These are phyloP conservation scores for Trinorchestia longiramus DNA, from an alignment of 1,140 invertebrate genomes.

Conservation along the genomic window DNA sequence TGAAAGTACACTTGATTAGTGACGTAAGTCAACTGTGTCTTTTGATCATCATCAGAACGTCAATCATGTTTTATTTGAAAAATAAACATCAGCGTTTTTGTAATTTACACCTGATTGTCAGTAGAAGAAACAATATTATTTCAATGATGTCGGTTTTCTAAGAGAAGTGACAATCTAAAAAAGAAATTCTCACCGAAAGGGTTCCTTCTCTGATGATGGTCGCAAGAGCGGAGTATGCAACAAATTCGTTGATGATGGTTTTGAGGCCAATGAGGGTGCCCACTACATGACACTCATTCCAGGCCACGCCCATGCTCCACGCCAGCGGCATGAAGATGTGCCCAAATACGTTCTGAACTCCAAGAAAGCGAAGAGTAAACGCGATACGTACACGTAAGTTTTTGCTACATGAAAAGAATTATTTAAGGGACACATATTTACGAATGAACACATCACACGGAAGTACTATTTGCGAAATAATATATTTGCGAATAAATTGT, in stretches of 20 bases:
- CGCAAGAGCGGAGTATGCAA: conserved; percentile 85
- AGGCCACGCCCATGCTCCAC: conserved; percentile 84
- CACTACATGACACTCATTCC: conserved; percentile 82
- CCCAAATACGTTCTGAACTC: conserved; percentile 79
- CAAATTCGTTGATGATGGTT: conserved; percentile 91
- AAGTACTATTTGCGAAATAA: neutral
- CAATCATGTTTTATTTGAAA: neutral
- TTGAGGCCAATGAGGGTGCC: conserved; percentile 88
- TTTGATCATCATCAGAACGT: neutral
- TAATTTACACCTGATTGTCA: neutral
- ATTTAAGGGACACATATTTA: neutral
- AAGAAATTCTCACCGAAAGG: conserved; percentile 74
- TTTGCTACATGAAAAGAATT: neutral
- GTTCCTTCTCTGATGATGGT: conserved; percentile 74
- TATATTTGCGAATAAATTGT: neutral
- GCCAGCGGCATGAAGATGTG: conserved; percentile 89
- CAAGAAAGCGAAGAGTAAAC: neutral
- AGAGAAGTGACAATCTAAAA: neutral
- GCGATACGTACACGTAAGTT: neutral
- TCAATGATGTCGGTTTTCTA: neutral
- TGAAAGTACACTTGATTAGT: neutral
- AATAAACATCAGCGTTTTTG: neutral
- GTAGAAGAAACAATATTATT: neutral
- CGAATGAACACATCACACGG: no score
- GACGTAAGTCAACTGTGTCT: neutral